Evolutionary conservation across 2,797 vertebrate genomes (phyloP).

Genomic region (Arvicola amphibius): DNA sequence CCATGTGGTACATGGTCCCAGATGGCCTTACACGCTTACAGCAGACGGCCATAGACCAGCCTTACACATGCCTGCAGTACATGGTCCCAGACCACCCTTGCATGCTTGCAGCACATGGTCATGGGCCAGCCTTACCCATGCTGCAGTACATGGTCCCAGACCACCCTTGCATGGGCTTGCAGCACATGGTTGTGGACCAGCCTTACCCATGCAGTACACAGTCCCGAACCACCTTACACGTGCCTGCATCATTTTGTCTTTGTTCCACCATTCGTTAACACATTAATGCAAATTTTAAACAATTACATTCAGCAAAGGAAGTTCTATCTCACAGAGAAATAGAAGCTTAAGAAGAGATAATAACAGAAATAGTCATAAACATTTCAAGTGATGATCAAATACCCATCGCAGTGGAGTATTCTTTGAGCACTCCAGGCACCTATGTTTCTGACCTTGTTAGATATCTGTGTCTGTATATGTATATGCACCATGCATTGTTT

Average conservation of each 20-base stretch:
- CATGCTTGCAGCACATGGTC: no score
- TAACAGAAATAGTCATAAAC: not conserved
- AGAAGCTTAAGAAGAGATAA: not conserved
- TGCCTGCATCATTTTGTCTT: not conserved
- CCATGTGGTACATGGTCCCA: no score
- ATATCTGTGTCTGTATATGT: not conserved
- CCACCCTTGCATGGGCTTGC: no score
- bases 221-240: not conserved
- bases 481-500: no score
- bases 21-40: no score
- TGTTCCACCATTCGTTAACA: not conserved
- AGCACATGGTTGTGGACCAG: no score
- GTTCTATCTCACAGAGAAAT: not conserved
- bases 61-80: no score
- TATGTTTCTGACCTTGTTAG: not conserved
- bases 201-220: no score
- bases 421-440: not conserved
- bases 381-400: constrained; percentile 19
- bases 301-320: not conserved
- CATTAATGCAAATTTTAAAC: not conserved
- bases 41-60: no score
- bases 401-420: not conserved
- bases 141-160: no score
- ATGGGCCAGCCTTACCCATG: no score
- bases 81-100: not conserved